These are phyloP conservation scores for Poecilia picta DNA, from an alignment of 2,797 vertebrate species.

Conservation along the genomic window DNA sequence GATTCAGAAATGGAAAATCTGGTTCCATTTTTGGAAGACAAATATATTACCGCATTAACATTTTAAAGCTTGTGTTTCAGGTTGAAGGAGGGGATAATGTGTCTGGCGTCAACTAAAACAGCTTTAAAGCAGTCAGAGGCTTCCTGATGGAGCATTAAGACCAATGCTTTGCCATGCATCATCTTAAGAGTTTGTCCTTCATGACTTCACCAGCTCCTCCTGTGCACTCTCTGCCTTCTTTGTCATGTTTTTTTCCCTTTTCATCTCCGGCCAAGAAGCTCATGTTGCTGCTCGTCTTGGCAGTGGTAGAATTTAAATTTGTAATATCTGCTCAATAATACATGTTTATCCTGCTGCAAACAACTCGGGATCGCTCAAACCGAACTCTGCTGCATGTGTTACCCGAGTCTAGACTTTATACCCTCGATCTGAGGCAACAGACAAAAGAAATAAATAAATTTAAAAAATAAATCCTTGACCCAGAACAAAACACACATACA, in stretches of 20 bases:
- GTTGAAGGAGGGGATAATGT: neutral
- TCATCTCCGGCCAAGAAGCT: neutral
- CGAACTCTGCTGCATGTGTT: neutral
- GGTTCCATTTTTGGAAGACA: neutral
- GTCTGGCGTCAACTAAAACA: neutral
- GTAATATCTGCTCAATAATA: conserved; percentile 38
- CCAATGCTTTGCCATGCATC: neutral
- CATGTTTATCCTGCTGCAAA: conserved; percentile 38
- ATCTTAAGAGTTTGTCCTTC: neutral
- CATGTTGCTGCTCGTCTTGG: conserved; percentile 7
- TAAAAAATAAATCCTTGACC: neutral
- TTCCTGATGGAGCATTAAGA: neutral
- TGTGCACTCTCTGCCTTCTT: neutral
- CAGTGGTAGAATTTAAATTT: conserved; percentile 26
- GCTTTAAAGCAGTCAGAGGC: neutral
- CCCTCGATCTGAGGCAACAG: neutral
- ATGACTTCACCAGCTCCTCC: neutral
- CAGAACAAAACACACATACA: neutral
- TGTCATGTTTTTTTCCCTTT: neutral
- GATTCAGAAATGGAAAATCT: neutral
- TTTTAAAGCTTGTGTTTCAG: conserved; percentile 1
- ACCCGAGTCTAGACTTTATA: neutral
- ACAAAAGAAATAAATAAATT: neutral
- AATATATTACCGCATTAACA: neutral
- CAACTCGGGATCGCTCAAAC: conserved; percentile 11